Evolutionary conservation across 2,113 vertebrate species (phyloP).

Genomic region (Leucopsar rothschildi): DNA sequence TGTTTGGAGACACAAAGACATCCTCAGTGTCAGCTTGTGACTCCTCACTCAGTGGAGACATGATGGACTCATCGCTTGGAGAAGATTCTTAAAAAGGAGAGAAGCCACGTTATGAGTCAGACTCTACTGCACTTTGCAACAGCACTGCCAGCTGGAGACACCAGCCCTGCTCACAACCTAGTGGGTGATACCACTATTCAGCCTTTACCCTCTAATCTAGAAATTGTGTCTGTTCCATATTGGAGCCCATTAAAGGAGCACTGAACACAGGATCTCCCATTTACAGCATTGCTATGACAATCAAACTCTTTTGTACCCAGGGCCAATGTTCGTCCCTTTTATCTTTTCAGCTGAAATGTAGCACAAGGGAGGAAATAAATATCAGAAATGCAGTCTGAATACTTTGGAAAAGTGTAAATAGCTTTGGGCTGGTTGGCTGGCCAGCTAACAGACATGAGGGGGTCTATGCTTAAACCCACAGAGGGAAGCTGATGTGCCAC

Average conservation of each 20-base stretch:
- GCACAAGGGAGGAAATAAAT: neutral
- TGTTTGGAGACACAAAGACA: slow-evolving; percentile 90
- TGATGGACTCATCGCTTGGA: slow-evolving; percentile 86
- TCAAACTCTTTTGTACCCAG: neutral
- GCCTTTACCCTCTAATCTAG: neutral
- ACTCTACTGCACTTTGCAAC: neutral
- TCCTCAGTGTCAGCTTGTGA: slow-evolving; percentile 86
- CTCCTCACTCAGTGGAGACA: slow-evolving; percentile 92
- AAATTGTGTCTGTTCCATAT: neutral
- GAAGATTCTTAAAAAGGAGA: slow-evolving; percentile 76
- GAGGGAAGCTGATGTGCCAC: neutral
- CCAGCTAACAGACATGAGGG: neutral
- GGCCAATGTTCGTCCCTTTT: neutral
- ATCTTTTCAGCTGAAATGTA: neutral
- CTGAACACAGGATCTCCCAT: neutral
- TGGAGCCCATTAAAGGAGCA: neutral
- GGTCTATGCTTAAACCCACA: neutral
- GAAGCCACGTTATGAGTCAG: slow-evolving; percentile 7
- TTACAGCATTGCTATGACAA: neutral
- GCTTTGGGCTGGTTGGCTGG: neutral
- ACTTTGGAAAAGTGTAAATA: neutral
- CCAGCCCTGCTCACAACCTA: accelerated
- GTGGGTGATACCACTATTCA: accelerated
- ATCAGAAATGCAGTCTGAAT: neutral
- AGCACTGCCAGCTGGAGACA: neutral